Base-by-base conservation (phyloP, 2,888 invertebrate species). In the Metopia argyrocephala region DNA sequence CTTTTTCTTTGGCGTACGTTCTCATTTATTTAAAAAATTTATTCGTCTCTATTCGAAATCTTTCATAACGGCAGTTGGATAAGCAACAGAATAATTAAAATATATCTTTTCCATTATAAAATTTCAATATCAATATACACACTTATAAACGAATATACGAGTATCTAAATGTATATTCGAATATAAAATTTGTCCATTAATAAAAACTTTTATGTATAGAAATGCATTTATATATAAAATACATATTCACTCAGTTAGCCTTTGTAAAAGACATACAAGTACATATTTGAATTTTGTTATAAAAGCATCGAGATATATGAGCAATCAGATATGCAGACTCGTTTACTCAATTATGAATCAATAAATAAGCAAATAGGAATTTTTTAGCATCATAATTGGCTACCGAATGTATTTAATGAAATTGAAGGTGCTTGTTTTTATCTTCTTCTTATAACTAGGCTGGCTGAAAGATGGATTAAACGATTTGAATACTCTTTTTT, bases 171-270 rank as follows among this genome's bases (percentile, higher is more conserved):
- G 12, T 12, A 31, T 12, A 7, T 12, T 3, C 31, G 7, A 31
- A 12, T 12, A 31, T 21, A 15, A n/a, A 45, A 64, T 20, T 20
- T 20, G 21, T 20, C 18, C 9, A 20, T 5, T n/a, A n/a, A n/a
- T n/a, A n/a, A n/a, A 46, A 46, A n/a, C n/a, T 46, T 12, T 46
- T 52, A 27, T 61, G 50, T 31, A 3, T 20, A 61, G 38, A 64
- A 64, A 73, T 56, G 18, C 56, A 73, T 31, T 54, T 45, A 1
- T 25, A 38, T 12, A 46, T n/a, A 46, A n/a, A 46, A 46, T 38
- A 38, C 9, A 6, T 38, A 38, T 5, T 48, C 20, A 18, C n/a
- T 48, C 31, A 31, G 2, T 31, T 3, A 31, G 7, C 31, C 31
- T 31, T 31, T 31, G 31, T 31, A 31, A 31, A 31, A 31, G 31